Conservation (phyloP, 2,113 vertebrate species). For the Pimephales promelas region DNA sequence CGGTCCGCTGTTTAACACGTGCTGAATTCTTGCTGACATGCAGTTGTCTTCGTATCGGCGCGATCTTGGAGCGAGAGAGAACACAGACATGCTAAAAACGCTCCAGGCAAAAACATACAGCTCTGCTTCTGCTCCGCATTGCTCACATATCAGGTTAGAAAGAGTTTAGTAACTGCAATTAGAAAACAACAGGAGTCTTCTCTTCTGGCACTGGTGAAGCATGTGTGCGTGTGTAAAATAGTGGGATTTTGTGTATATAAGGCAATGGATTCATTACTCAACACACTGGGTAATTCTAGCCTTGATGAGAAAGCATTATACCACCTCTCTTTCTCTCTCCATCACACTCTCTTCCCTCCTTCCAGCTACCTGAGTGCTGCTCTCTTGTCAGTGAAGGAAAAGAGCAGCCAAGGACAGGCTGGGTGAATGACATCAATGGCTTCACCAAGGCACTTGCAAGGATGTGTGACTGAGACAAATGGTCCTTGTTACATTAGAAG, state of each 20-base stretch:
- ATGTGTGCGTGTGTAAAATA: slow-evolving; percentile 24
- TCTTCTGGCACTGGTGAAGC: not conserved
- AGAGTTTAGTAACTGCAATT: not conserved
- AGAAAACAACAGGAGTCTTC: slow-evolving; percentile 1
- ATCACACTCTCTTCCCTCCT: slow-evolving; percentile 55
- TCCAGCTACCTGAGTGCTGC: slow-evolving; percentile 60
- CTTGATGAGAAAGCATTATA: slow-evolving; percentile 55
- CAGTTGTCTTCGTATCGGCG: not conserved
- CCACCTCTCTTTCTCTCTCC: slow-evolving; percentile 32
- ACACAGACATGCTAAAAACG: not conserved
- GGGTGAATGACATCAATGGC: slow-evolving; percentile 77
- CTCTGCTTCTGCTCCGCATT: not conserved
- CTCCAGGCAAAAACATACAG: slow-evolving; percentile 3
- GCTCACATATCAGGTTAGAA: not conserved
- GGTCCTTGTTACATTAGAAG: slow-evolving; percentile 78
- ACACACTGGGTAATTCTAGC: slow-evolving; percentile 42
- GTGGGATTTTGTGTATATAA: not conserved
- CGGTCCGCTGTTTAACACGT: not conserved
- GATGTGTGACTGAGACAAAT: slow-evolving; percentile 79
- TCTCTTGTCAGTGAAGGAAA: slow-evolving; percentile 66
- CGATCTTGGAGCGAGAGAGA: not conserved
- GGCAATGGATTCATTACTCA: slow-evolving; percentile 39
- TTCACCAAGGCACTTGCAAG: slow-evolving; percentile 73
- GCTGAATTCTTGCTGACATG: not conserved
- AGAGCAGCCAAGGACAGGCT: slow-evolving; percentile 74